phyloP scores from a whole-genome alignment of 2,888 invertebrate genomes.

The Thera britannica region DNA sequence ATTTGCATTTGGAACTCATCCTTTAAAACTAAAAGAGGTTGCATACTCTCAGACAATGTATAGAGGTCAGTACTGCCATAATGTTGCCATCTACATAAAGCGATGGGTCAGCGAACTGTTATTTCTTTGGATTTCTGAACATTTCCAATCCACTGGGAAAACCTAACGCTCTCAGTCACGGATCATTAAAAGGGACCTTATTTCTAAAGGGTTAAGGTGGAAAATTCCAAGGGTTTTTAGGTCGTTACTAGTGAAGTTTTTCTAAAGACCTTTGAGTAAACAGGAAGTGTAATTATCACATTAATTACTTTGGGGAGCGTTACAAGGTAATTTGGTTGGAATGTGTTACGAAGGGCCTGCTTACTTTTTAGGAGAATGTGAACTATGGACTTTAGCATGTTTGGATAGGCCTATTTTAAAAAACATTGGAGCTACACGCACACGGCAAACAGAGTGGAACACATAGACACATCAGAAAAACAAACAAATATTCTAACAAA shows the following conservation, averaged over 20 bases:
- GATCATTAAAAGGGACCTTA: constrained; percentile 18
- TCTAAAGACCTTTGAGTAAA: constrained; percentile 28
- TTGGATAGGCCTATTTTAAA: neutral
- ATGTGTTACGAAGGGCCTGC: neutral
- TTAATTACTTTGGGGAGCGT: constrained; percentile 23
- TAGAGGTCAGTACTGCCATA: neutral
- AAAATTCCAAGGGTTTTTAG: constrained; percentile 6
- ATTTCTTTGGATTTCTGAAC: constrained; percentile 17
- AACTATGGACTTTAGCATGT: neutral
- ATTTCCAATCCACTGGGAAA: constrained; percentile 32
- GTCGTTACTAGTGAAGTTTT: constrained; percentile 18
- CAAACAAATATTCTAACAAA: no score
- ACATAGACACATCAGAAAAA: no score
- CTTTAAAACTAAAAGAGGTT: no score
- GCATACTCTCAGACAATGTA: neutral
- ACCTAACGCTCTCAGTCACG: constrained; percentile 30
- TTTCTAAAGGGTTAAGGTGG: constrained; percentile 1
- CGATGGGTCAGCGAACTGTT: neutral
- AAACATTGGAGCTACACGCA: no score
- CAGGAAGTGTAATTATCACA: constrained; percentile 36
- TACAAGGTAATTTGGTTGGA: constrained; percentile 9
- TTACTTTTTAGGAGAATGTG: neutral
- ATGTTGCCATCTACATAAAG: neutral
- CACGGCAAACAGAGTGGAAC: no score
- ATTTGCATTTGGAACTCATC: no score